Evolutionary conservation across 2,113 vertebrate species (phyloP), one percentile per base, ranked within the genome.

Genomic region (Mormyrus lacerda): DNA sequence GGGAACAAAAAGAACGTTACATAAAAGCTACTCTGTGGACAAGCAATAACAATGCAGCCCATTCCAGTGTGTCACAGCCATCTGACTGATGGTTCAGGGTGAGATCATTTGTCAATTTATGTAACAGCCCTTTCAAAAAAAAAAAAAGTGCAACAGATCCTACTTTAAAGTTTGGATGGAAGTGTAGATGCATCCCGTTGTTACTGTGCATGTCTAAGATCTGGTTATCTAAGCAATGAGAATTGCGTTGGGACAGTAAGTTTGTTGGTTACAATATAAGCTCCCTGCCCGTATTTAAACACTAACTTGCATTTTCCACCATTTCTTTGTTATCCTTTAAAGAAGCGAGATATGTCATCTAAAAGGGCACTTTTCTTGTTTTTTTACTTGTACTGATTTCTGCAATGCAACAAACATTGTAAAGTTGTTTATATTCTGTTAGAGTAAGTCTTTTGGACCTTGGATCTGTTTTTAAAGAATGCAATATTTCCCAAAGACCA

Each of bases 61-160:
- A 61, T 61, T 31, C 24, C 53, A 31, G 88, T 27, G 35, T 7
- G 76, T 84, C 35, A 58, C 76, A n/a, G 53, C 48, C 48, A 3
- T 17, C 53, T 85, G 50, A 89, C 27, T 84, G 88, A 47, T 47
- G 53, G 61, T 47, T 61, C 79, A 84, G 35, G 51, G 9, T 27
- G 76, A 58, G n/a, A 39, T 89, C 76, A 84, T 82, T 44, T 27
- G 19, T 89, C 48, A 55, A 69, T 9, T 88, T 61, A 76, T 53
- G 44, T 1, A 88, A 79, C 47, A 24, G 19, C 35, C 39, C 24
- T 47, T 42, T 55, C 47, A 21, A 53, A 8, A 58, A 65, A 27
- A 65, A 65, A 65, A 11, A 27, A n/a, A 48, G 65, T 39, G 4
- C 21, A 39, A 42, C 35, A 17, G 6, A n/a, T 48, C 65, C 3